A percentile compares a stretch with the other conserved stretches of the same genome.
These are phyloP conservation scores for Apus apus DNA, from an alignment of 2,113 vertebrate species.

Conservation along the genomic window DNA sequence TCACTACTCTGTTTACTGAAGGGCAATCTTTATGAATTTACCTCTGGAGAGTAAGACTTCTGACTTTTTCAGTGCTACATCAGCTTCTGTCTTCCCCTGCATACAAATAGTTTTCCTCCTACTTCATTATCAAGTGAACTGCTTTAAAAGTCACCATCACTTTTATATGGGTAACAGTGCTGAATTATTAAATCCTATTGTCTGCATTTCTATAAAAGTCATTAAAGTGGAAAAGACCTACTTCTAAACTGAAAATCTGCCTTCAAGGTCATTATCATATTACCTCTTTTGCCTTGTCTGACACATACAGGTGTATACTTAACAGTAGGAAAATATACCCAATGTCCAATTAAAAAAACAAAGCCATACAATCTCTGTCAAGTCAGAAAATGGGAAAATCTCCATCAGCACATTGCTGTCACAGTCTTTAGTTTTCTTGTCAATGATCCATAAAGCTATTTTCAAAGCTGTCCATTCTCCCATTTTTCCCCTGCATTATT, in stretches of 20 bases:
- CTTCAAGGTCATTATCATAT: conserved; percentile 39
- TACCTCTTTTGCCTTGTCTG: conserved; percentile 3
- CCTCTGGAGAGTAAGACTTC: not conserved
- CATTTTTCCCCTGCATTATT: not conserved
- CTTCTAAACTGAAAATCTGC: conserved; percentile 29
- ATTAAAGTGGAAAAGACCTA: conserved; percentile 37
- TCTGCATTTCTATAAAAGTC: conserved; percentile 33
- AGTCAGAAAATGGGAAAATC: not conserved
- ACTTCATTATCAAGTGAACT: not conserved
- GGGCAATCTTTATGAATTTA: conserved; percentile 1
- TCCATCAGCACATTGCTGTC: not conserved
- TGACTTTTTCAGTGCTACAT: not conserved
- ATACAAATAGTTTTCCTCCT: not conserved
- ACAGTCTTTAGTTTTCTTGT: not conserved
- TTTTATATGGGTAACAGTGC: not conserved
- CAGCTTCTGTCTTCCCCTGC: not conserved
- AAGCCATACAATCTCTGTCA: not conserved
- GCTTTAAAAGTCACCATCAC: not conserved
- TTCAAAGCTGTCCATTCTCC: not conserved
- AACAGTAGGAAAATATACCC: not conserved
- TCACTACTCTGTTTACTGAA: not conserved
- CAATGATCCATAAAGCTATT: not conserved
- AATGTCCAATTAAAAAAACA: conserved; percentile 12
- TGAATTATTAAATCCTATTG: conserved; percentile 29
- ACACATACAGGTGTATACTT: not conserved